Base-by-base conservation (phyloP, 1,140 invertebrate species). In the Sarcophaga bullata region DNA sequence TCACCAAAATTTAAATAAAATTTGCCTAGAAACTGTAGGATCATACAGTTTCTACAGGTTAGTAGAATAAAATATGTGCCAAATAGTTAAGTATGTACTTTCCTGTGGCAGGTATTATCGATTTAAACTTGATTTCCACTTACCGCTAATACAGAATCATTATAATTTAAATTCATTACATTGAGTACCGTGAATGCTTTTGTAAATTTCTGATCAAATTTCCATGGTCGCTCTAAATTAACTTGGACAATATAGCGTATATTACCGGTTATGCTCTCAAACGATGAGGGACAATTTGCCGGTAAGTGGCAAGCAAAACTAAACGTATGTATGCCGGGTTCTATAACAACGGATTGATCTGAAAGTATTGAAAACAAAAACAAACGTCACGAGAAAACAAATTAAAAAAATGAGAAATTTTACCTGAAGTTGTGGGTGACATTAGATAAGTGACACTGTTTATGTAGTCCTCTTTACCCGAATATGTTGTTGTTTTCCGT, bases 251-350 rank as follows among this genome's bases (percentile, higher is more conserved):
- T 19, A 73, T 84, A 84, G 58, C 81, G 73, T 50, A 84, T 84
- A n/a, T 80, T 37, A 13, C 83, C 83, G 47, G 52, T 15, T 11
- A 11, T 52, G 17, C 83, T 54, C 15, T 72, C 47, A 49, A 82
- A 82, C 0, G 83, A 82, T n/a, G 81, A 82, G 15, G 83, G 83
- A 13, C 93, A 86, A 83, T 90, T 91, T 19, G 86, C 85, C n/a
- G 93, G 92, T 62, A 93, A 84, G 11, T 87, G 86, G 82, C 89
- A 92, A 15, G 86, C 89, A 85, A 93, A 93, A 52, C 91, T 91
- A 86, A 92, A 93, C 47, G 84, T 87, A 84, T 93, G 91, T 62
- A 91, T 89, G 19, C 92, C 92, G n/a, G 86, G 80, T 48, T 75
- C 73, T 17, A 75, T 48, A 47, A 75, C 7, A 48, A 49, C 48